phyloP scores from a whole-genome alignment of 2,888 invertebrate genomes.

The Crematogaster levior region DNA sequence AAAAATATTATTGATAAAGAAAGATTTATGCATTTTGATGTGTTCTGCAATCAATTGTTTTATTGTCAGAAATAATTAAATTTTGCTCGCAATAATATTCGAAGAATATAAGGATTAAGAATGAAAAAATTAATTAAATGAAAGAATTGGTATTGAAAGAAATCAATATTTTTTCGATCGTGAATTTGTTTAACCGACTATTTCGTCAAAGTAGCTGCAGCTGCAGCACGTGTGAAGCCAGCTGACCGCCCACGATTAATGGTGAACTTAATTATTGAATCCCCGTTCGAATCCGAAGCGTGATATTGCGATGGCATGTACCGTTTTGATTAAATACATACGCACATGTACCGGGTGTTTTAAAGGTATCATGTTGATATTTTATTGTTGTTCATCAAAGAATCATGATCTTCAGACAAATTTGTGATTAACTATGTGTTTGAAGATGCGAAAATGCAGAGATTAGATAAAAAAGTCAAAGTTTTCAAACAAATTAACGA shows the following conservation, averaged over 20 bases:
- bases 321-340: conserved; percentile 37
- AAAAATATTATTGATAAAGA: neutral
- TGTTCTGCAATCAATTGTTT: neutral
- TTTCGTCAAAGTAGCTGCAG: conserved; percentile 67
- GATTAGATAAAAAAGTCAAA: conserved; percentile 4
- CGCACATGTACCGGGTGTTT: conserved; percentile 36
- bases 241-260: conserved; percentile 83
- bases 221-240: conserved; percentile 77
- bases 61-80: conserved; percentile 1
- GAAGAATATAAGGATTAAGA: neutral
- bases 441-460: neutral
- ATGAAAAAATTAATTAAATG: neutral
- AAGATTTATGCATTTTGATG: neutral
- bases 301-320: neutral
- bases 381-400: neutral
- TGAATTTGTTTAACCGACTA: conserved; percentile 61
- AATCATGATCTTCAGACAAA: neutral
- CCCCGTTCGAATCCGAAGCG: conserved; percentile 28
- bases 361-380: neutral
- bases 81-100: neutral
- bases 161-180: conserved; percentile 57
- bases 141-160: conserved; percentile 48
- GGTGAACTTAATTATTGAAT: conserved; percentile 83
- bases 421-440: neutral
- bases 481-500: neutral